These are phyloP conservation scores for Saccostrea glomerata DNA, from an alignment of 1,140 invertebrate genomes.

Conservation along the genomic window DNA sequence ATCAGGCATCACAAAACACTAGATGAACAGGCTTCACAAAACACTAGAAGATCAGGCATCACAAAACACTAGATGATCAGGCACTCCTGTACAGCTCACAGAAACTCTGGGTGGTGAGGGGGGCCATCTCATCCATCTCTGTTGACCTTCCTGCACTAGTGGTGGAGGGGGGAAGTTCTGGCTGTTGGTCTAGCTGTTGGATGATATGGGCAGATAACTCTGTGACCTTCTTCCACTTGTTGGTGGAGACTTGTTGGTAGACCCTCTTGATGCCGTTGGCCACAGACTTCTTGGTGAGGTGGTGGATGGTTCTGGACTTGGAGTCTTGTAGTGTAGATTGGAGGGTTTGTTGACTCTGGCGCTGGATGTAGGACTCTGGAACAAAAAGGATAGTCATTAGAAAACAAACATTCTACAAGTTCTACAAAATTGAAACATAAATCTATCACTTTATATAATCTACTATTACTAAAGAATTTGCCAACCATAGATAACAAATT, in stretches of 20 bases:
- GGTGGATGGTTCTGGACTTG: background rate
- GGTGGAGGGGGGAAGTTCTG: background rate
- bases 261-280: constrained; percentile 39
- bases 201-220: constrained; percentile 39
- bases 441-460: no score
- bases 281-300: constrained; percentile 41
- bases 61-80: no score
- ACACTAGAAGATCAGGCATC: background rate
- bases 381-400: background rate
- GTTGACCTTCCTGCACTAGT: background rate
- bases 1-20: no score
- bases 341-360: background rate
- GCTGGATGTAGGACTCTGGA: constrained; percentile 29
- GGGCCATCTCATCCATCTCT: constrained; percentile 7
- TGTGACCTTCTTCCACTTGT: constrained; percentile 27
- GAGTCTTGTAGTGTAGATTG: background rate
- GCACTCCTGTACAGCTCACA: constrained; percentile 20
- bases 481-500: no score
- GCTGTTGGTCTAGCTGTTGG: background rate
- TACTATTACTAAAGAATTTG: no score
- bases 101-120: constrained; percentile 15
- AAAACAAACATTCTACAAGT: no score
- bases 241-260: background rate
- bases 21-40: background rate
- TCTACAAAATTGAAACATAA: no score